phyloP scores from a whole-genome alignment of 1,140 invertebrate species.

The Camponotus pennsylvanicus region DNA sequence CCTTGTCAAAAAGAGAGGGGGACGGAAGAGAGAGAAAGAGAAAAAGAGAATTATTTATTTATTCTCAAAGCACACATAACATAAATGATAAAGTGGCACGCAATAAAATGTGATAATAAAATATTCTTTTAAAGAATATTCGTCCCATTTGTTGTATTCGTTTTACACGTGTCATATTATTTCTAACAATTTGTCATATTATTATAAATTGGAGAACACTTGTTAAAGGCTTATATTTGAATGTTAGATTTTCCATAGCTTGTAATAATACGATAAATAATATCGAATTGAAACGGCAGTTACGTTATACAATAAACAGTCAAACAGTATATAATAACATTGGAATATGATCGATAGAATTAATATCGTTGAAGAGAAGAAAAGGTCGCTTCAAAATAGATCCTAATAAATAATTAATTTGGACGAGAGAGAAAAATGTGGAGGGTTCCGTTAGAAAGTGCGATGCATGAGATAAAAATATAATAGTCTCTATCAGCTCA shows the following conservation, averaged over 20 bases:
- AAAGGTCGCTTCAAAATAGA: conserved; percentile 36
- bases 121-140: conserved; percentile 30
- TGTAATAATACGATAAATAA: conserved; percentile 57
- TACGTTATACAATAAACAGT: conserved; percentile 41
- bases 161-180: conserved; percentile 28
- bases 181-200: conserved; percentile 35
- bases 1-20: background rate
- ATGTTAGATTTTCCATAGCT: conserved; percentile 51
- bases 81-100: background rate
- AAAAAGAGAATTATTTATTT: conserved; percentile 23
- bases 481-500: conserved; percentile 26
- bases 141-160: conserved; percentile 11
- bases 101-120: conserved; percentile 38
- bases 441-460: conserved; percentile 53
- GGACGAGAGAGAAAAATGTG: conserved; percentile 33
- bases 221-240: conserved; percentile 39
- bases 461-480: conserved; percentile 52
- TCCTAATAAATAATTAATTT: conserved; percentile 37
- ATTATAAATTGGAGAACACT: conserved; percentile 59
- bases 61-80: background rate
- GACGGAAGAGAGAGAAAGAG: background rate
- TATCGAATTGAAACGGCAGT: conserved; percentile 11
- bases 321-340: conserved; percentile 37
- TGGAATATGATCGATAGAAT: conserved; percentile 15
- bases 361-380: conserved; percentile 30